These are phyloP conservation scores for Aphaenogaster rudis DNA, from an alignment of 1,140 invertebrate species.

Conservation along the genomic window DNA sequence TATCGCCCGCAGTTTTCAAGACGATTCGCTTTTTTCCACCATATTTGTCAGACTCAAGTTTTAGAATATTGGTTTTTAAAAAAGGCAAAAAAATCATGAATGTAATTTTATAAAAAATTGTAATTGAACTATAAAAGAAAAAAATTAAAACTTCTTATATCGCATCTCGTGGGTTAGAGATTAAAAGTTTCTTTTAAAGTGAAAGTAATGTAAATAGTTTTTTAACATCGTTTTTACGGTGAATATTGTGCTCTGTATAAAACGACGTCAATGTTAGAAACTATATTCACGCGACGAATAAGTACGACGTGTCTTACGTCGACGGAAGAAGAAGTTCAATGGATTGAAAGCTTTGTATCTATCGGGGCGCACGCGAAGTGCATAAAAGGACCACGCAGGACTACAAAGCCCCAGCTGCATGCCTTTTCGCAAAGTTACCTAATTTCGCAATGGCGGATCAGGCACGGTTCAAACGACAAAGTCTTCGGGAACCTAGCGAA, in stretches of 20 bases:
- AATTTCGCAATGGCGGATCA: slow-evolving; percentile 31
- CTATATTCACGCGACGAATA: slow-evolving; percentile 5
- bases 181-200: neutral
- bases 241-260: neutral
- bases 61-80: no score
- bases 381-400: neutral
- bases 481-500: slow-evolving; percentile 1
- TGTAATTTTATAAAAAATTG: no score
- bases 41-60: no score
- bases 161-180: no score
- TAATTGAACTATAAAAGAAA: no score
- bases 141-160: neutral
- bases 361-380: neutral
- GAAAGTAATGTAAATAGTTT: neutral
- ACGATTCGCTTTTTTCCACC: no score
- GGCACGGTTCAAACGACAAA: neutral
- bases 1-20: no score
- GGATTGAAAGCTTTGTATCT: slow-evolving; percentile 42
- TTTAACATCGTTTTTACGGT: neutral
- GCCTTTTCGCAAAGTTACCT: slow-evolving; percentile 14
- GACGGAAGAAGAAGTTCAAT: slow-evolving; percentile 6
- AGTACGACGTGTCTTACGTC: neutral
- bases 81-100: no score
- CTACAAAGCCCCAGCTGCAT: neutral
- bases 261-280: neutral